Evolutionary conservation across 2,797 vertebrate genomes (phyloP), one percentile per base, ranked within the genome.

Genomic region (Tenualosa ilisha): DNA sequence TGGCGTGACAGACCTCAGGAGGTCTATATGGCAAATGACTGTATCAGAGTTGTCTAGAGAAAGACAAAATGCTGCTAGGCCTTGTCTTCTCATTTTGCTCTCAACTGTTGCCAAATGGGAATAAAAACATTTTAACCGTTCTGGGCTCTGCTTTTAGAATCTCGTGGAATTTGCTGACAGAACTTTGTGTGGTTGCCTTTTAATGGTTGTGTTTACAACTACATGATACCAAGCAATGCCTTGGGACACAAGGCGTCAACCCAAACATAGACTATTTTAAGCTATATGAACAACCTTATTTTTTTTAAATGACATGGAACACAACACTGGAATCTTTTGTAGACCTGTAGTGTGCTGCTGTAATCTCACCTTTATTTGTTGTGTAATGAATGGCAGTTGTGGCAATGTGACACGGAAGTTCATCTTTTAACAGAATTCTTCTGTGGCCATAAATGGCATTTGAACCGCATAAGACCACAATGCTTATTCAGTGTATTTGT

Each of bases 111-210:
- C 65, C 85, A 86, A 87, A 88, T 84, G n/a, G 75, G 24, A 88
- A 89, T 88, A 87, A 85, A 89, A 85, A 12, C 83, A 84, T 89
- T 87, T 87, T 88, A 87, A 88, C 82, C 56, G 49, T n/a, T 24
- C 81, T 50, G 22, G 5, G 17, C 17, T 43, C 82, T 84, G 56
- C 31, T 50, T 72, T 54, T 40, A 0, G 22, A 40, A 54, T 12
- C 7, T 79, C 17, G 7, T 75, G 43, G 68, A 86, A 61, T 83
- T 72, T 79, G 54, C 8, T 51, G 46, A 81, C 43, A 26, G 82
- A 61, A n/a, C 17, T 15, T 81, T 5, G 31, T 81, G 72, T 83
- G 50, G 61, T 85, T 9, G 5, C 46, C 54, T 79, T 79, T 46
- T 79, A 22, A 79, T 37, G 17, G 72, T 63, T 63, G 22, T 79